Base-by-base conservation (phyloP, 2,113 vertebrate genomes). In the Eudyptes chrysolophus region DNA sequence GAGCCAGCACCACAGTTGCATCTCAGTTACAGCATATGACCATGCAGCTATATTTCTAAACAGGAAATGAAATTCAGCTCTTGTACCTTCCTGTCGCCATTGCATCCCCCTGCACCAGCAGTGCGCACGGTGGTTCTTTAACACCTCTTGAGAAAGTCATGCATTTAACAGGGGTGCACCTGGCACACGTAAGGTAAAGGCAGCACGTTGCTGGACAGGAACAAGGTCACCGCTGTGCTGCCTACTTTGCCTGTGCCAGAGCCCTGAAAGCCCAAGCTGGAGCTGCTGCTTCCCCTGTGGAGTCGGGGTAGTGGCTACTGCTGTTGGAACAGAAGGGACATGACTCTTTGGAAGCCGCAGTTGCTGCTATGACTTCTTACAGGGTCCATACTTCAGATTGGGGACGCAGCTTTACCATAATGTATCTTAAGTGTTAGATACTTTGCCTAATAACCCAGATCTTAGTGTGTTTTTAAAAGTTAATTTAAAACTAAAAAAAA, bases 21-120 rank as follows among this genome's bases (percentile, higher is more conserved):
- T 66, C 74, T 83, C 88, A 22, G 66, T 89, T 94, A n/a, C 46
- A 69, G 44, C 86, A 36, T 93, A 44, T 89, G 89, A 55, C 80
- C 65, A 66, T 9, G 25, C 60, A 96, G 80, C 22, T 92, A 2
- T 18, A 3, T 82, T 82, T 92, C 57, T 90, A 72, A 77, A 89
- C 40, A 97, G 83, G 90, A 97, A 92, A 74, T 26, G 34, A 70
- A 79, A 80, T 83, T 62, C 84, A 91, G 60, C 34, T 48, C 36
- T 75, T 95, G 70, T 89, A 21, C 58, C 42, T 75, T 54, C 54
- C 44, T 87, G 19, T 30, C 20, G 12, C 29, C 61, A 16, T 51
- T 85, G 16, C 85, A 16, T 77, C 48, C 27, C 60, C 68, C 89
- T 83, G 58, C n/a, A 61, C 21, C 34, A 79, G 36, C 80, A 86